Conservation (phyloP, 2,113 vertebrate genomes). For the Hydrolagus affinis region DNA sequence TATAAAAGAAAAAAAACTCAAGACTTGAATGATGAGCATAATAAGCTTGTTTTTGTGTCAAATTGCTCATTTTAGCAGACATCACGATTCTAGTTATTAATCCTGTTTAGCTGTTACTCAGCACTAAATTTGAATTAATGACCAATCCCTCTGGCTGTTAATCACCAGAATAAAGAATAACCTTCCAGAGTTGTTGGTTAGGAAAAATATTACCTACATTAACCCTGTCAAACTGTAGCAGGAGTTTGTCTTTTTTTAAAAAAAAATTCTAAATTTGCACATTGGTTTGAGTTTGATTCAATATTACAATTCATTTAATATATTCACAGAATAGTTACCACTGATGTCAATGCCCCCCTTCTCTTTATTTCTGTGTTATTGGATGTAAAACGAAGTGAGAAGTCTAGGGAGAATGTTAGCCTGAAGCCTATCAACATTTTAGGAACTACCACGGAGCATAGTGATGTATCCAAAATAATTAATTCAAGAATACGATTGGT, state of each 20-base stretch:
- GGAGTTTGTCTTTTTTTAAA: background rate
- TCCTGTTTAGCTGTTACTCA: background rate
- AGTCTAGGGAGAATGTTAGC: no score
- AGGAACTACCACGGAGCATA: no score
- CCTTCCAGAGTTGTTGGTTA: no score
- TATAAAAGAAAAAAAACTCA: constrained; percentile 15
- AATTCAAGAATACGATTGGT: no score
- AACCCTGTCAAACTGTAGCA: background rate
- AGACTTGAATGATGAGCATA: constrained; percentile 15
- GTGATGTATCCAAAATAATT: no score
- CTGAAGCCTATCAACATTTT: no score
- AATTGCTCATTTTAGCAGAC: background rate
- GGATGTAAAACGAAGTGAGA: no score
- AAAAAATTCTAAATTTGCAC: background rate
- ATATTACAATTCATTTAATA: no score
- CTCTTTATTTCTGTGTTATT: no score
- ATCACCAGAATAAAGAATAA: background rate
- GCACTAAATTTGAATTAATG: background rate
- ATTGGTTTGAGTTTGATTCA: no score
- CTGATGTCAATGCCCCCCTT: no score
- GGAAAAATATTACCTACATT: background rate
- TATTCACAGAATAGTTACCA: no score
- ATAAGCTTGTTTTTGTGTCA: background rate
- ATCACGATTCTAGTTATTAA: background rate
- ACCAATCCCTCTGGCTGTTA: background rate